phyloP scores from a whole-genome alignment of 2,113 vertebrate species.

The Gymnocephalus cernua region DNA sequence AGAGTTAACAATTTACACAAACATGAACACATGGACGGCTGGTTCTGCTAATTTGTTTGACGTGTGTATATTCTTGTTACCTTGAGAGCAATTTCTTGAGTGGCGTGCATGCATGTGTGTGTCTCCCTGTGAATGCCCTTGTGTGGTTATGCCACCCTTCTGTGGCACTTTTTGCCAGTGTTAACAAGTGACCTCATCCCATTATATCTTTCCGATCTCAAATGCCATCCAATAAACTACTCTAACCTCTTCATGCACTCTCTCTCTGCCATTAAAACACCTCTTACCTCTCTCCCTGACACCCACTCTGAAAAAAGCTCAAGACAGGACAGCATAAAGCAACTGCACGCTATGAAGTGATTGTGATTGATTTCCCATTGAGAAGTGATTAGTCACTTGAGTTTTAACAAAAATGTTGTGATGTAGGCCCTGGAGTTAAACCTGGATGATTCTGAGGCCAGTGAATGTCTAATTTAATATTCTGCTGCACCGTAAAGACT shows the following conservation, averaged over 20 bases:
- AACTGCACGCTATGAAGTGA: slow-evolving; percentile 43
- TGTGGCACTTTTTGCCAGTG: slow-evolving; percentile 66
- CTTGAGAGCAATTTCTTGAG: slow-evolving; percentile 36
- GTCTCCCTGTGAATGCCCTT: slow-evolving; percentile 35
- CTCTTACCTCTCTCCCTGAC: slow-evolving; percentile 41
- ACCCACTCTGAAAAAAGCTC: slow-evolving; percentile 22
- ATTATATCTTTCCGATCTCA: slow-evolving; percentile 65
- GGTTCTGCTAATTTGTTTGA: slow-evolving; percentile 50
- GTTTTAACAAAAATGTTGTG: slow-evolving; percentile 28
- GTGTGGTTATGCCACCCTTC: slow-evolving; percentile 61
- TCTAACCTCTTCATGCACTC: slow-evolving; percentile 69
- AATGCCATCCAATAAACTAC: slow-evolving; percentile 67
- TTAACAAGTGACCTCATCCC: slow-evolving; percentile 78
- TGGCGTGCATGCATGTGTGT: slow-evolving; percentile 22
- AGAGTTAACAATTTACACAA: slow-evolving; percentile 48
- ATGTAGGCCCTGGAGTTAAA: slow-evolving; percentile 6
- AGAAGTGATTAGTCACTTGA: slow-evolving; percentile 35
- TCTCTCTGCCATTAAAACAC: slow-evolving; percentile 56
- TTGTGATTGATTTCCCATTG: slow-evolving; percentile 37
- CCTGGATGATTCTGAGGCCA: background rate
- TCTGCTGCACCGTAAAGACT: background rate
- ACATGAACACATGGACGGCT: slow-evolving; percentile 40
- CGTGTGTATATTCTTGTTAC: slow-evolving; percentile 36
- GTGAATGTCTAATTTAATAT: slow-evolving; percentile 2
- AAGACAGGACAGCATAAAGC: slow-evolving; percentile 27